phyloP scores from a whole-genome alignment of 2,113 vertebrate genomes.

The Oxygymnocypris stewartii region DNA sequence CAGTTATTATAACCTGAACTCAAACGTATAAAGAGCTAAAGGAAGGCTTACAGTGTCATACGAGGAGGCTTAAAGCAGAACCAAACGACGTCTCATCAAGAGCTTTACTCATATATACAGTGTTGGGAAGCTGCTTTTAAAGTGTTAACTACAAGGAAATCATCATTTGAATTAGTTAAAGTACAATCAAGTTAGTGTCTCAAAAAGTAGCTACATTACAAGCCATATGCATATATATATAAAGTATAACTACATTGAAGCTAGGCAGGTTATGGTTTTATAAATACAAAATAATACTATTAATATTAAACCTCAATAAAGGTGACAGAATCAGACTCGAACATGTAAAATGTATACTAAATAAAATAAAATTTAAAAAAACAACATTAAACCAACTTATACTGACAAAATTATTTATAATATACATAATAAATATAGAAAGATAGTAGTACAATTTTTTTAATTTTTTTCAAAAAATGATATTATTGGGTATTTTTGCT shows the following conservation, averaged over 20 bases:
- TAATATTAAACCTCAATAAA: no score
- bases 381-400: no score
- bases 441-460: no score
- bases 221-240: not conserved
- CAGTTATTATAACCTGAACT: not conserved
- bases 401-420: no score
- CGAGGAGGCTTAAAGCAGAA: constrained; percentile 10
- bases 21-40: not conserved
- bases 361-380: no score
- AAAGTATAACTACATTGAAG: not conserved
- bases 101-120: not conserved
- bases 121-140: not conserved
- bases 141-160: not conserved
- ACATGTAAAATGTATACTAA: no score
- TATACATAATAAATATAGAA: no score
- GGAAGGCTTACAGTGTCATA: constrained; percentile 5
- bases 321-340: no score
- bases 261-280: not conserved
- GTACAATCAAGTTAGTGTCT: not conserved
- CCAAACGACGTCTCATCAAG: not conserved
- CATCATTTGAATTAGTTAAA: not conserved
- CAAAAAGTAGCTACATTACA: not conserved
- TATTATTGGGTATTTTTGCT: no score
- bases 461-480: no score
- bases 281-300: no score